These are phyloP conservation scores for Erinaceus europaeus DNA, from an alignment of 2,113 vertebrate species.

Conservation along the genomic window DNA sequence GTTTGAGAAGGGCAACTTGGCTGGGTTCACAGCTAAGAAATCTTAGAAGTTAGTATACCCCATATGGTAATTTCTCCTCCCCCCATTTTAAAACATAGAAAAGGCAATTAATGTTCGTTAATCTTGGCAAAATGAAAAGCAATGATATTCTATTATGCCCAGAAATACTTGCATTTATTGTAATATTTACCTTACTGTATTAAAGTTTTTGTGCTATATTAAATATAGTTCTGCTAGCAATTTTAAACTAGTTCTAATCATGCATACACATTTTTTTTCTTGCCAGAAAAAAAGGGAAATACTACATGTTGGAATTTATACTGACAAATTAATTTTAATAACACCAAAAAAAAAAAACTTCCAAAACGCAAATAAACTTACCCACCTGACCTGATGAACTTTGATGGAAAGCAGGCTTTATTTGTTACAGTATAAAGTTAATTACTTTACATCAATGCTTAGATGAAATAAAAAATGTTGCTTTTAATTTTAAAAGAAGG, in stretches of 20 bases:
- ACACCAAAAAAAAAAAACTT: not conserved
- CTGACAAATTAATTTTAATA: conserved; percentile 51
- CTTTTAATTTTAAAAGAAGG: conserved; percentile 25
- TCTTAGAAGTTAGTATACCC: conserved; percentile 69
- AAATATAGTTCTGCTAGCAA: conserved; percentile 34
- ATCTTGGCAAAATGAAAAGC: conserved; percentile 44
- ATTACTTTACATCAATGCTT: conserved; percentile 53
- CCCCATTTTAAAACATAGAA: conserved; percentile 60
- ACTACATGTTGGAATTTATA: conserved; percentile 20
- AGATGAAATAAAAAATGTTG: conserved; percentile 49
- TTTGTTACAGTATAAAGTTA: conserved; percentile 8
- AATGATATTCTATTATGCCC: conserved; percentile 14
- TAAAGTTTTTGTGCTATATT: conserved; percentile 33
- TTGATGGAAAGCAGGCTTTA: conserved; percentile 13
- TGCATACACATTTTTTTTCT: conserved; percentile 27
- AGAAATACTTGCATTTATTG: conserved; percentile 29
- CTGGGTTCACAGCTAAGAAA: conserved; percentile 59
- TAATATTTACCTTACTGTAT: conserved; percentile 49
- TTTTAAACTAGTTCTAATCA: conserved; percentile 31
- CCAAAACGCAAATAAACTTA: not conserved
- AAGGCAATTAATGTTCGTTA: conserved; percentile 72
- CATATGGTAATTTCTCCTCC: conserved; percentile 81
- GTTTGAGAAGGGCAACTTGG: conserved; percentile 46
- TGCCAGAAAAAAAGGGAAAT: conserved; percentile 16
- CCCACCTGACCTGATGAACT: not conserved